Conservation (phyloP, 2,888 invertebrate species). For the Cancer borealis region DNA sequence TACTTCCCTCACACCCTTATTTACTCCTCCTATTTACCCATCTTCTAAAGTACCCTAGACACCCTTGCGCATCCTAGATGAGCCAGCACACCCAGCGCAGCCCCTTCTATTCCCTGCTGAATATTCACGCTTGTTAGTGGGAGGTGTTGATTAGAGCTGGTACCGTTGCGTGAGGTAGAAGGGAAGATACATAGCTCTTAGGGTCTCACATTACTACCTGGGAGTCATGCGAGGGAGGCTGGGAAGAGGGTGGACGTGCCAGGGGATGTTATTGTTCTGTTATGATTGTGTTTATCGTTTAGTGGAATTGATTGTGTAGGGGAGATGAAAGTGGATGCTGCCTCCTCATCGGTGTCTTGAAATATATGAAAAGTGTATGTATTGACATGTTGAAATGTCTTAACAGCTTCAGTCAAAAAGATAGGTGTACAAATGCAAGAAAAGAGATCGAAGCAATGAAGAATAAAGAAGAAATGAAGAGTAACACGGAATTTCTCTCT, state of each 20-base stretch:
- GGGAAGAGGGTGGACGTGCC: not conserved
- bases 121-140: not conserved
- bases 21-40: not conserved
- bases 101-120: not conserved
- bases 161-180: not conserved
- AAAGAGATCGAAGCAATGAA: no score
- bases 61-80: not conserved
- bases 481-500: no score
- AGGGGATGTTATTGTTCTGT: not conserved
- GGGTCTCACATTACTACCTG: not conserved
- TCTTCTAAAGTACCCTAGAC: not conserved
- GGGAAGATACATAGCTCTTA: not conserved
- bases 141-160: not conserved
- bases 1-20: not conserved
- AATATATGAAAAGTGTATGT: no score
- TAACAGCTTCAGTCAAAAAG: no score
- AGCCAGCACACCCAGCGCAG: not conserved
- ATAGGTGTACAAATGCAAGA: no score
- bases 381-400: no score
- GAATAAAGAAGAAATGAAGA: no score
- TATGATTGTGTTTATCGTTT: not conserved
- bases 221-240: not conserved
- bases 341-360: no score
- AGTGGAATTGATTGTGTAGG: no score
- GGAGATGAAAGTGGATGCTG: not conserved